Base-by-base conservation (phyloP, 2,888 invertebrate genomes). In the Cyrtodaria siliqua region DNA sequence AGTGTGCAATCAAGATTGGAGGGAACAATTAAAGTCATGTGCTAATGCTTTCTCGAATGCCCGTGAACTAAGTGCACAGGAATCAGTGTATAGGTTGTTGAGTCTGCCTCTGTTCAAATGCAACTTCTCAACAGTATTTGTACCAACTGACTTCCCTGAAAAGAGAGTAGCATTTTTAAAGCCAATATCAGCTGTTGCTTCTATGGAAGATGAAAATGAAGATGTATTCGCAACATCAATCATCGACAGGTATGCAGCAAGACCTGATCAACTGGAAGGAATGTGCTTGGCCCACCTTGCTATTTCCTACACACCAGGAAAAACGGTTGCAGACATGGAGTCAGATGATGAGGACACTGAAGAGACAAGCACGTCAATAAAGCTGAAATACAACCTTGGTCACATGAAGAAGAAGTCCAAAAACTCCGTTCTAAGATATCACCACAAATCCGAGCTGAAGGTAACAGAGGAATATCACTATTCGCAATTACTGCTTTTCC, bases 201-300 rank as follows among this genome's bases (percentile, higher is more conserved):
- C 38, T 12, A 56, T 26, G 12, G n/a, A 16, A 27, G 20, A 38
- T 1, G n/a, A 44, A 29, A 29, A 20, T 33, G 16, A 63, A 12
- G 64, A 75, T 40, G 27, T 73, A 6, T 68, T 56, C 18, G 16
- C 33, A 14, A 70, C 53, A 12, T 40, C 23, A n/a, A 61, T 74
- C 12, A 29, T 78, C 12, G 73, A 74, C 40, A 44, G 57, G 26
- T 75, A 64, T 33, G 14, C 55, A 2, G 49, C 59, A 29, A 40
- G 69, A 44, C 75, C 75, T 6, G 9, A 9, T 8, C n/a, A 20
- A 6, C 29, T 75, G 4, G 9, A 50, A 20, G n/a, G 47, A 14
- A 47, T 69, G 24, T 80, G 78, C 47, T 29, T 64, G 20, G 75
- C 75, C 18, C 18, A 64, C 8, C 69, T 75, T 70, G 64, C 73